Evolutionary conservation across 1,140 invertebrate genomes (phyloP).

Genomic region (Heliconius himera): DNA sequence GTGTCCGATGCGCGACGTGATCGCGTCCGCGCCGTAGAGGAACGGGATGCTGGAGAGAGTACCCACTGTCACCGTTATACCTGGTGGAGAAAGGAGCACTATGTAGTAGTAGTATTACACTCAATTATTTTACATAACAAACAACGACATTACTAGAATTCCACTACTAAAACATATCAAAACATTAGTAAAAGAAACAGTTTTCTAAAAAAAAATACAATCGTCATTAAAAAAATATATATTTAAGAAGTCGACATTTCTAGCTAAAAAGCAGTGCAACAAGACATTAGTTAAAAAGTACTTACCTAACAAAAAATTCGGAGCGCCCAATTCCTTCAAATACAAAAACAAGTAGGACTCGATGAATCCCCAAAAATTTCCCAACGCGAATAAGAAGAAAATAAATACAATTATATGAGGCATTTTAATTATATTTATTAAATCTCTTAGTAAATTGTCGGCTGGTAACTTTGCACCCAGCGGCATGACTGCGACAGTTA

Average conservation of each 20-base stretch:
- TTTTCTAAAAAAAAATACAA: too few relatives aligned
- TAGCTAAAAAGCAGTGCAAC: too few relatives aligned
- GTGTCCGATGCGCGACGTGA: conserved; percentile 90
- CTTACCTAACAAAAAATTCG: conserved; percentile 90
- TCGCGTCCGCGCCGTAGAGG: conserved; percentile 89
- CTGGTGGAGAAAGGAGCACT: conserved; percentile 51
- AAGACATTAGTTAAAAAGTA: not conserved
- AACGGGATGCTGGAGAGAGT: conserved; percentile 91
- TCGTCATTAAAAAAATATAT: too few relatives aligned
- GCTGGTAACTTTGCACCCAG: conserved; percentile 87
- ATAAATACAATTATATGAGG: conserved; percentile 89
- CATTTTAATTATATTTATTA: conserved; percentile 87
- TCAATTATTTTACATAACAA: too few relatives aligned
- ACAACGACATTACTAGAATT: too few relatives aligned
- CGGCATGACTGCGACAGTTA: conserved; percentile 87
- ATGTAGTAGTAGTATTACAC: too few relatives aligned
- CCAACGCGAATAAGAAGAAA: conserved; percentile 88
- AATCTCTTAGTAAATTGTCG: conserved; percentile 86
- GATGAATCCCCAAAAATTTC: conserved; percentile 92
- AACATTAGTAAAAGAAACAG: too few relatives aligned
- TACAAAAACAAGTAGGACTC: conserved; percentile 93
- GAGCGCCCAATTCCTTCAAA: conserved; percentile 89
- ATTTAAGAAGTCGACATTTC: too few relatives aligned
- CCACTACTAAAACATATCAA: too few relatives aligned
- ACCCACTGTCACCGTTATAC: conserved; percentile 91